These are phyloP conservation scores for Dinomys branickii DNA, from an alignment of 2,113 vertebrate species.

Conservation along the genomic window DNA sequence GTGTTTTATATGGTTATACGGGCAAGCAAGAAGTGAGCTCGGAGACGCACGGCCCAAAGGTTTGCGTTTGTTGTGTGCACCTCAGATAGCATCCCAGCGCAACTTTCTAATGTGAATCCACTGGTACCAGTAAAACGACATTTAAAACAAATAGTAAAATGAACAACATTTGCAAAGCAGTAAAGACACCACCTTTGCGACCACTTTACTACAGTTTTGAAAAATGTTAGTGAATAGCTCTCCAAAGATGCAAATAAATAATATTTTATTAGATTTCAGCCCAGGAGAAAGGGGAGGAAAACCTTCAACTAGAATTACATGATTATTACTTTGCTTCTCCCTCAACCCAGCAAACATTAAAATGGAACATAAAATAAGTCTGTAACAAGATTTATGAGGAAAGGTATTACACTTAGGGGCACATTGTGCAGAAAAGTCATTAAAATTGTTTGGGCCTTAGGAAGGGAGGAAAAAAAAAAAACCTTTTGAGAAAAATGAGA, in stretches of 20 bases:
- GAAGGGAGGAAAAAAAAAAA: slow-evolving; percentile 51
- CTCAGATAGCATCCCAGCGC: slow-evolving; percentile 3
- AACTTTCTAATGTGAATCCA: slow-evolving; percentile 65
- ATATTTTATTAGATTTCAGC: slow-evolving; percentile 81
- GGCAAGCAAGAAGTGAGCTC: not conserved
- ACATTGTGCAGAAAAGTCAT: slow-evolving; percentile 80
- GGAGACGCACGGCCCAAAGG: not conserved
- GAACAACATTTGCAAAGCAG: slow-evolving; percentile 79
- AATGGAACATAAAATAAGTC: slow-evolving; percentile 80
- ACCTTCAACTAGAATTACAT: slow-evolving; percentile 66
- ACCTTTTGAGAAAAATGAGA: slow-evolving; percentile 80
- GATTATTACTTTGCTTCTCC: slow-evolving; percentile 78
- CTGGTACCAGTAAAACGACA: slow-evolving; percentile 74
- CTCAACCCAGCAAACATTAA: slow-evolving; percentile 79
- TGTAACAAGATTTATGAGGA: slow-evolving; percentile 83
- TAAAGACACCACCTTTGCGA: slow-evolving; percentile 82
- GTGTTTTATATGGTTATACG: slow-evolving; percentile 65
- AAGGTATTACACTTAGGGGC: slow-evolving; percentile 82
- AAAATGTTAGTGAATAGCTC: slow-evolving; percentile 74
- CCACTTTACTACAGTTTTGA: slow-evolving; percentile 75
- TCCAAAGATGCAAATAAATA: slow-evolving; percentile 81
- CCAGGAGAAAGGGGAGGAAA: slow-evolving; percentile 66
- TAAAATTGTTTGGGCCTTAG: slow-evolving; percentile 82
- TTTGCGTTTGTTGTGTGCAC: slow-evolving; percentile 48
- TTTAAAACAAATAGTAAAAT: slow-evolving; percentile 85